These are phyloP conservation scores for Acrocephalus scirpaceus DNA, from an alignment of 2,797 vertebrate genomes.

Conservation along the genomic window DNA sequence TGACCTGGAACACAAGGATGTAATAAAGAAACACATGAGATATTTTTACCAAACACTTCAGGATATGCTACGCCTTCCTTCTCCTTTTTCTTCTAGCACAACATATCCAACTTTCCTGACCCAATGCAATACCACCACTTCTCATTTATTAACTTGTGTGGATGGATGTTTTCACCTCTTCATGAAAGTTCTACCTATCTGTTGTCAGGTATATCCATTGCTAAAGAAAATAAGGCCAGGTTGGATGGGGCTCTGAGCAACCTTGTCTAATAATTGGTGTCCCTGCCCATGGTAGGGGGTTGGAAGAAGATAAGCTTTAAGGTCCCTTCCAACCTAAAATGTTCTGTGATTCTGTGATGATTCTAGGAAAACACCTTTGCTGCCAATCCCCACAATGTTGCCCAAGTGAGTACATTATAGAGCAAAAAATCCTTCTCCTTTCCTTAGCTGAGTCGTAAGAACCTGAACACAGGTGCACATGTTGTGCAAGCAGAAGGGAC, in stretches of 20 bases:
- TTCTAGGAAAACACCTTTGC: neutral
- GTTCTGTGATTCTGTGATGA: neutral
- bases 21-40: neutral
- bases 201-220: neutral
- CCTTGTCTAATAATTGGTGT: neutral
- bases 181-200: neutral
- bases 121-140: neutral
- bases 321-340: neutral
- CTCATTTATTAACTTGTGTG: neutral
- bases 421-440: neutral
- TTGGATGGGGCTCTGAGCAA: neutral
- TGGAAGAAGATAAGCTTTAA: neutral
- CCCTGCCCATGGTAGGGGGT: neutral
- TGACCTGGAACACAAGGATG: conserved; percentile 73
- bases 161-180: neutral
- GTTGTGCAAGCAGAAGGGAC: neutral
- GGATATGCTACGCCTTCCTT: neutral
- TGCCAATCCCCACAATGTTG: neutral
- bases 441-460: neutral
- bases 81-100: neutral
- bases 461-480: fast-evolving
- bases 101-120: fast-evolving
- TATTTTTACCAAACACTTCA: neutral
- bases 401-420: neutral
- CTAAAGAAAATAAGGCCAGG: neutral